Evolutionary conservation across 1,140 invertebrate species (phyloP).

Genomic region (Proctacanthus coquilletti): DNA sequence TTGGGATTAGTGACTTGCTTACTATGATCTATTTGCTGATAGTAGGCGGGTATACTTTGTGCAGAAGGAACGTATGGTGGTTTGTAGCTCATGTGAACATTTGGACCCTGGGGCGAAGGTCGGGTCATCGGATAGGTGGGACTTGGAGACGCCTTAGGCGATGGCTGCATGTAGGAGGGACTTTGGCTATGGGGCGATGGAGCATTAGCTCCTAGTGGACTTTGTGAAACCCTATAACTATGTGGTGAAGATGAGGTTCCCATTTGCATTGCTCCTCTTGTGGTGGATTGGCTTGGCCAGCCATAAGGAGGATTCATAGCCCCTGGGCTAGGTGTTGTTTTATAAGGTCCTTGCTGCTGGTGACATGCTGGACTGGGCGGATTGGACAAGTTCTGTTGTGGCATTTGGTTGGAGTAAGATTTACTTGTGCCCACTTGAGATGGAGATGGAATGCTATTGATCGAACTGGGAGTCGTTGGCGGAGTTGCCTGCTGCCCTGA

Average conservation of each 20-base stretch:
- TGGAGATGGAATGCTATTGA: background rate
- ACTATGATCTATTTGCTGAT: too few species aligned
- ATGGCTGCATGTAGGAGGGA: background rate
- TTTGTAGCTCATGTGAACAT: too few species aligned
- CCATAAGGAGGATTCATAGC: conserved; percentile 4
- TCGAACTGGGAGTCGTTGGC: background rate
- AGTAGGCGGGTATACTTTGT: too few species aligned
- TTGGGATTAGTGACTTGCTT: too few species aligned
- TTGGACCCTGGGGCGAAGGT: too few species aligned
- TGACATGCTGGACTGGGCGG: too few species aligned
- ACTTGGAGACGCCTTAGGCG: background rate
- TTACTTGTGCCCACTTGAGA: too few species aligned
- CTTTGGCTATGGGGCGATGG: conserved; percentile 1
- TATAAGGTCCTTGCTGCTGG: too few species aligned
- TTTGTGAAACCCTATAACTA: conserved; percentile 1
- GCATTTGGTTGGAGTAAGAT: too few species aligned
- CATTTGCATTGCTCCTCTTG: background rate
- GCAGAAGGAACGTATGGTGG: too few species aligned
- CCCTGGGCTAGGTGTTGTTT: background rate
- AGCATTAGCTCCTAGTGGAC: conserved; percentile 1
- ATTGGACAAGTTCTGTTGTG: too few species aligned
- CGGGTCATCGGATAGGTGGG: too few species aligned
- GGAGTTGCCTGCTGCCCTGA: background rate
- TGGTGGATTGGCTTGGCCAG: background rate
- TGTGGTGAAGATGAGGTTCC: background rate